phyloP scores from a whole-genome alignment of 2,113 vertebrate species.

The Edolisoma coerulescens region DNA sequence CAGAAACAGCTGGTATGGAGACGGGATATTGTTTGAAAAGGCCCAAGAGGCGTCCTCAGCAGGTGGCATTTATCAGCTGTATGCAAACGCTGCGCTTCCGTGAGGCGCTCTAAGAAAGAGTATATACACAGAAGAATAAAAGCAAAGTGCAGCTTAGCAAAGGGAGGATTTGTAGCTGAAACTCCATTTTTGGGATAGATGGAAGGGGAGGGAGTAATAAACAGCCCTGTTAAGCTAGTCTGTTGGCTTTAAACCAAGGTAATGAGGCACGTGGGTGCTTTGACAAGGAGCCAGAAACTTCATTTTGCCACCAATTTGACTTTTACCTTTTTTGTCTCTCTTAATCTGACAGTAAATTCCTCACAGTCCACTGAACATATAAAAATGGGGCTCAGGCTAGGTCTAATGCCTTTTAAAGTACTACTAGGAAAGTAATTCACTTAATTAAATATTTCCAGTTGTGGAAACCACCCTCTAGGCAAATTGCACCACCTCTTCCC shows the following conservation, averaged over 20 bases:
- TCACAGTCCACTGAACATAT: slow-evolving; percentile 36
- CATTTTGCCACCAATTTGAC: slow-evolving; percentile 32
- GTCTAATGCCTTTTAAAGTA: slow-evolving; percentile 42
- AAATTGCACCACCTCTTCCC: neutral
- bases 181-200: neutral
- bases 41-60: neutral
- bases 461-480: neutral
- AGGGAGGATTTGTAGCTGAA: neutral
- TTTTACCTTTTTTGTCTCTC: slow-evolving; percentile 38
- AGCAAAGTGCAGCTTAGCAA: neutral
- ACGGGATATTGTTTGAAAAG: neutral
- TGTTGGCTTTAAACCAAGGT: slow-evolving; percentile 57
- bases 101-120: neutral
- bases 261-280: slow-evolving; percentile 59
- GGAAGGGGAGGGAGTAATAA: slow-evolving; percentile 18
- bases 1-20: slow-evolving; percentile 6
- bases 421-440: slow-evolving; percentile 41
- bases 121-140: neutral
- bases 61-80: slow-evolving; percentile 29
- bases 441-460: slow-evolving; percentile 60
- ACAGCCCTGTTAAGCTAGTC: slow-evolving; percentile 13
- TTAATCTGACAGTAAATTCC: slow-evolving; percentile 49
- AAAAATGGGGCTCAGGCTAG: neutral
- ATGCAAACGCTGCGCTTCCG: rapidly evolving
- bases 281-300: slow-evolving; percentile 52